Evolutionary conservation across 2,797 vertebrate species (phyloP), one percentile per base, ranked within the genome.

Genomic region (Muscicapa striata): DNA sequence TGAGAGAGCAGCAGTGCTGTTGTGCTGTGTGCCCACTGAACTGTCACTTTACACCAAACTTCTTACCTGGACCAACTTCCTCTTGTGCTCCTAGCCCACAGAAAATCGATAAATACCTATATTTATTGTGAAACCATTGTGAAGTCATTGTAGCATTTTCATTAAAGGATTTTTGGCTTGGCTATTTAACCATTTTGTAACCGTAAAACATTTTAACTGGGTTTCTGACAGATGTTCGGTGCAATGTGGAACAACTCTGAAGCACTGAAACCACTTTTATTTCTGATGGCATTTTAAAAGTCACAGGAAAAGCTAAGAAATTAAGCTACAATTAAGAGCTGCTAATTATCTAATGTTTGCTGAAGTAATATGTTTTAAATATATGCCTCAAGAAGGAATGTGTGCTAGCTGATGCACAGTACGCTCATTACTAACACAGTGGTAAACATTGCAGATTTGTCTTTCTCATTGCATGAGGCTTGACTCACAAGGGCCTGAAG

Each of bases 401-500:
- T 73, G 20, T 66, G 24, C 67, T 92, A 57, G 82, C 46, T 93
- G 94, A 86, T 94, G 73, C 73, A 88, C 82, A 93, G 63, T 76
- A 22, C 6, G 1, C 45, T 90, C 67, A 49, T 95, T 88, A 73
- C 63, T 76, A 66, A 54, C 77, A 61, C 51, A 43, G 85, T 32
- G 34, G 89, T 84, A 78, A 85, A 36, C 1, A 51, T 8, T 59
- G 40, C 48, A 88, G 82, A 74, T 62, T 88, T 84, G 67, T 34
- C 66, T 84, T 93, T 84, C 89, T 64, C 11, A 86, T 84, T 13
- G 2, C 91, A 49, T 32, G 49, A 88, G 55, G 51, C 67, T 94
- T 93, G 87, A 92, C 80, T 96, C 87, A 94, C 26, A 10, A 30
- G 73, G 79, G 89, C 94, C 94, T 90, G 59, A 95, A 93, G 95